These are phyloP conservation scores for Cyanoramphus novaezelandiae DNA, from an alignment of 2,113 vertebrate species.

Conservation along the genomic window DNA sequence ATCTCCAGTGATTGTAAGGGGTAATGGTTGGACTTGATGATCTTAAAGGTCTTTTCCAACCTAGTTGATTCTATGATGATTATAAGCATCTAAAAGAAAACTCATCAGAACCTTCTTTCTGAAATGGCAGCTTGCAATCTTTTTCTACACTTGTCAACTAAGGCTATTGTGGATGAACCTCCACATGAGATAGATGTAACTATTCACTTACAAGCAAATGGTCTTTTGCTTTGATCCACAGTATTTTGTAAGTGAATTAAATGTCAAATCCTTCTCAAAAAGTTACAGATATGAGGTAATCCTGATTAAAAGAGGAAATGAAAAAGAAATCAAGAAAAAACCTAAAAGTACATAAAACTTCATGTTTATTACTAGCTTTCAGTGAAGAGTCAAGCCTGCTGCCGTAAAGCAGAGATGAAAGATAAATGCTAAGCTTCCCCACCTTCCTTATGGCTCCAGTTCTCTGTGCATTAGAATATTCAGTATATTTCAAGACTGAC, in stretches of 20 bases:
- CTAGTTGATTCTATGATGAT: not conserved
- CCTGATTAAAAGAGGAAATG: not conserved
- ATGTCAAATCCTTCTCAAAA: not conserved
- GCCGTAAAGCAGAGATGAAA: not conserved
- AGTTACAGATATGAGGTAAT: not conserved
- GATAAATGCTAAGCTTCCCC: not conserved
- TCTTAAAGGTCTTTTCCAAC: not conserved
- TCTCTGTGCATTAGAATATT: not conserved
- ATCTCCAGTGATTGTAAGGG: not conserved
- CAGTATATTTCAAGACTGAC: not conserved
- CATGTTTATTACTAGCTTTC: not conserved
- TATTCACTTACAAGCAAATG: not conserved
- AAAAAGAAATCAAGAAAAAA: not conserved
- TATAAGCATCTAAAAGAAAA: not conserved
- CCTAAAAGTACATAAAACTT: not conserved
- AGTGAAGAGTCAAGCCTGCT: not conserved
- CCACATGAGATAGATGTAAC: not conserved
- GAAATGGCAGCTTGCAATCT: not conserved
- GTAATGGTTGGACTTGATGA: not conserved
- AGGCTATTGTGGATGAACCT: not conserved
- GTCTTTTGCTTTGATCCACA: not conserved
- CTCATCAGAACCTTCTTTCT: not conserved
- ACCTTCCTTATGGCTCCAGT: not conserved
- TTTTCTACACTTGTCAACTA: not conserved
- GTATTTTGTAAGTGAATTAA: not conserved